Evolutionary conservation across 2,113 vertebrate species (phyloP).

Genomic region (Syngnathus scovelli): DNA sequence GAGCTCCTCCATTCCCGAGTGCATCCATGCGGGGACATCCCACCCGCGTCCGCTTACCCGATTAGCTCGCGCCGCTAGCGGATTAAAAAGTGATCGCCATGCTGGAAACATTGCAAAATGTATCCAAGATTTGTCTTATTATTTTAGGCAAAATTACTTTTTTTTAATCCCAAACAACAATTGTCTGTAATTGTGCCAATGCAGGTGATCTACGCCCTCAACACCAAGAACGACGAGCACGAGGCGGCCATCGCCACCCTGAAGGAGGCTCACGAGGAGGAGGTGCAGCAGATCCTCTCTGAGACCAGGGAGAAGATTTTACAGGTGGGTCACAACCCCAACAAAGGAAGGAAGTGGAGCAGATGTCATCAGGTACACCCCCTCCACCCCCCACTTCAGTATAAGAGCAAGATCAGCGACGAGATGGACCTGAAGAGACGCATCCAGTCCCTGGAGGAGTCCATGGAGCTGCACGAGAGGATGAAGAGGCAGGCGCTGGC

Average conservation of each 20-base stretch:
- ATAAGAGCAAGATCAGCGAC: constrained; percentile 90
- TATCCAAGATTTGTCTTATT: too few species aligned
- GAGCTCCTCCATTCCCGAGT: constrained; percentile 1
- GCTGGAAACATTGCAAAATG: not conserved
- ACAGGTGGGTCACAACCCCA: constrained; percentile 40
- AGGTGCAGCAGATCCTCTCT: constrained; percentile 95
- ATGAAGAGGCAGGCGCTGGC: constrained; percentile 93
- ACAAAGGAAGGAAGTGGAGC: not conserved
- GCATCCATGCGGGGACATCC: not conserved
- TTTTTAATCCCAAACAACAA: not conserved
- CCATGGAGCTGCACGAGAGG: constrained; percentile 89
- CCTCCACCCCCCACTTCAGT: constrained; percentile 57
- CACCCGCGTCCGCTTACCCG: not conserved
- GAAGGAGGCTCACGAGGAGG: constrained; percentile 97
- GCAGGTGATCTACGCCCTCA: constrained; percentile 97
- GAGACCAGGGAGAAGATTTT: constrained; percentile 96
- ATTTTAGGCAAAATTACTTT: too few species aligned
- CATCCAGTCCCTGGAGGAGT: constrained; percentile 92
- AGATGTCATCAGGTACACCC: not conserved
- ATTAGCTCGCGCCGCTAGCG: not conserved
- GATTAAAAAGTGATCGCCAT: not conserved
- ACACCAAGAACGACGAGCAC: constrained; percentile 98
- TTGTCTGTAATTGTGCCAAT: not conserved
- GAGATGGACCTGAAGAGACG: constrained; percentile 90
- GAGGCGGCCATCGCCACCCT: constrained; percentile 94